These are phyloP conservation scores for Scaptomyza polygonia DNA, from an alignment of 2,888 invertebrate genomes.

Conservation along the genomic window DNA sequence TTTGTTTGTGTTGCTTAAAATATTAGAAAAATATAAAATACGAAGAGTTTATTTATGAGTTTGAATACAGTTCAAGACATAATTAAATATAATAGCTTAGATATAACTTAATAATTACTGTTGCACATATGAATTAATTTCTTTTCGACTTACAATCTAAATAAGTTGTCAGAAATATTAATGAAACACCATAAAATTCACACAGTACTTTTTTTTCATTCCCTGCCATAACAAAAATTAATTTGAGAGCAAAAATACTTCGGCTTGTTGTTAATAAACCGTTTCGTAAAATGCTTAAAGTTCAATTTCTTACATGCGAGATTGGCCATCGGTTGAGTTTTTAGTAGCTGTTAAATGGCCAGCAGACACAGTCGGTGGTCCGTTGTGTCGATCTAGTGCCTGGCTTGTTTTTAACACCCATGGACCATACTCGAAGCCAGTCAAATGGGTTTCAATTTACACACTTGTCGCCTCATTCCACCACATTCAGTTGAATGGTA, in stretches of 20 bases:
- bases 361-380: constrained; percentile 73
- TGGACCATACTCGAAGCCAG: constrained; percentile 15
- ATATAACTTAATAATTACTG: too few relatives aligned
- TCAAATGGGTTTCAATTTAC: constrained; percentile 79
- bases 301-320: constrained; percentile 40
- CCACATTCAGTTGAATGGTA: constrained; percentile 19
- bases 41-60: too few relatives aligned
- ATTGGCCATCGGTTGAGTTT: constrained; percentile 62
- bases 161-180: too few relatives aligned
- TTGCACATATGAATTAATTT: too few relatives aligned
- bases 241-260: constrained; percentile 59
- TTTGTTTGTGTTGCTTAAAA: too few relatives aligned
- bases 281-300: constrained; percentile 34
- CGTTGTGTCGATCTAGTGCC: constrained; percentile 51
- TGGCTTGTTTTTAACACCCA: constrained; percentile 81
- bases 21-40: too few relatives aligned
- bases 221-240: not conserved
- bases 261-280: constrained; percentile 48
- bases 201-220: too few relatives aligned
- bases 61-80: too few relatives aligned
- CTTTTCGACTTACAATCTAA: too few relatives aligned
- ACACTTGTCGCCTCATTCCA: constrained; percentile 72
- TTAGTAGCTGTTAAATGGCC: constrained; percentile 79
- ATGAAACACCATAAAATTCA: too few relatives aligned
- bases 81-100: too few relatives aligned